phyloP scores from a whole-genome alignment of 2,797 vertebrate species.

The Bufotes viridis region DNA sequence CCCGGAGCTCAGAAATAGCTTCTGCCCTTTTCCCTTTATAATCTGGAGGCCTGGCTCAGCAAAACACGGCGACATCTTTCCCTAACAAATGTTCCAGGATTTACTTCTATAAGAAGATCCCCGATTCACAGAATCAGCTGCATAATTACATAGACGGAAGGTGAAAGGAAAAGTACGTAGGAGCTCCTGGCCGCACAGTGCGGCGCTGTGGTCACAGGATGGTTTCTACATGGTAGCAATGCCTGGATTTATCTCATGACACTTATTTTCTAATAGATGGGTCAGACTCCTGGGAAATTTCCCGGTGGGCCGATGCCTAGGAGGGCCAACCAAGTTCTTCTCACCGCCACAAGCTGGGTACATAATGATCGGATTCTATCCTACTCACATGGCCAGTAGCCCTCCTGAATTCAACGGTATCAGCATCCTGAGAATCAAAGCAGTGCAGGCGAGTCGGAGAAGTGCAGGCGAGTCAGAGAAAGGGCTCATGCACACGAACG shows the following conservation, averaged over 20 bases:
- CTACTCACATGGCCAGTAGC: no score
- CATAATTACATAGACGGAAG: background rate
- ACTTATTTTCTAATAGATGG: no score
- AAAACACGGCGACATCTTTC: background rate
- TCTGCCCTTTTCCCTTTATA: constrained; percentile 14
- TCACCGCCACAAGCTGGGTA: no score
- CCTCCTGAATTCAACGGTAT: no score
- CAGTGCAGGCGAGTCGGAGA: background rate
- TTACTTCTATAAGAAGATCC: background rate
- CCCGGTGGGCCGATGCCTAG: no score
- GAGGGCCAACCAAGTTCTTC: no score
- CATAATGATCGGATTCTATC: no score
- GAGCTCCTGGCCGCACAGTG: background rate
- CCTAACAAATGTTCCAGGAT: constrained; percentile 9
- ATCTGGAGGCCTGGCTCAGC: constrained; percentile 1
- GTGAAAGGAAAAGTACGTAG: background rate
- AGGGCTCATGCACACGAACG: no score
- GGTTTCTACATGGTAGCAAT: background rate
- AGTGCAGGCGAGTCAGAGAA: background rate
- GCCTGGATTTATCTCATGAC: background rate
- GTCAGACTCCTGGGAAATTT: no score
- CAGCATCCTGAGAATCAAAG: no score
- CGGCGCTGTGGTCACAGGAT: background rate
- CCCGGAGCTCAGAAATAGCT: constrained; percentile 38
- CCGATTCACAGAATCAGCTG: background rate